Percentiles rank a stretch among this genome's conserved stretches.
Evolutionary conservation across 2,113 vertebrate genomes (phyloP).

Genomic region (Pholis gunnellus): DNA sequence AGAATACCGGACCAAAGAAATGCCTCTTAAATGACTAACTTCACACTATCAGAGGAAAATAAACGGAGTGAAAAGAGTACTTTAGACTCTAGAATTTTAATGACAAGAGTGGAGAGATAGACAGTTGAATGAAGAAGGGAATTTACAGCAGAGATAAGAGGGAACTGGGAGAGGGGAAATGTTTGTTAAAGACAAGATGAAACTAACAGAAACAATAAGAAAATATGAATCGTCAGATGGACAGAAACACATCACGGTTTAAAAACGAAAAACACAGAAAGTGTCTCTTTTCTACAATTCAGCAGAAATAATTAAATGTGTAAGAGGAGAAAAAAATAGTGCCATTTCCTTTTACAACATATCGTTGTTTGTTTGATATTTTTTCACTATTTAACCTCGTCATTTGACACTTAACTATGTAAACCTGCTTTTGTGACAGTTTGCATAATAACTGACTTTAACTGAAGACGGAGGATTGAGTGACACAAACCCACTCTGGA

Average conservation of each 20-base stretch:
- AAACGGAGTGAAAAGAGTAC: background rate
- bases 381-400: no score
- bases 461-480: no score
- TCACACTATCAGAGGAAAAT: background rate
- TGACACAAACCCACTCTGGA: no score
- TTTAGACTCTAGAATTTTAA: conserved; percentile 15
- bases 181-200: background rate
- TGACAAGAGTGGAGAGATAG: background rate
- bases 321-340: background rate
- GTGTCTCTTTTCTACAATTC: background rate
- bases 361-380: no score
- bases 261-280: background rate
- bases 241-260: background rate
- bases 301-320: background rate
- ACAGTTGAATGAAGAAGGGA: background rate
- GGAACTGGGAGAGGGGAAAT: background rate
- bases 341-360: no score
- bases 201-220: background rate
- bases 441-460: no score
- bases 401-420: no score
- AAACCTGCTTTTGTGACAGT: no score
- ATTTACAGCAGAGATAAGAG: conserved; percentile 6
- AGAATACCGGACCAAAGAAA: background rate
- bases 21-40: background rate
- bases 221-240: background rate